Percentiles rank a stretch among this genome's conserved stretches.
Conservation (phyloP, 2,113 vertebrate genomes). For the Porphyrio hochstetteri region DNA sequence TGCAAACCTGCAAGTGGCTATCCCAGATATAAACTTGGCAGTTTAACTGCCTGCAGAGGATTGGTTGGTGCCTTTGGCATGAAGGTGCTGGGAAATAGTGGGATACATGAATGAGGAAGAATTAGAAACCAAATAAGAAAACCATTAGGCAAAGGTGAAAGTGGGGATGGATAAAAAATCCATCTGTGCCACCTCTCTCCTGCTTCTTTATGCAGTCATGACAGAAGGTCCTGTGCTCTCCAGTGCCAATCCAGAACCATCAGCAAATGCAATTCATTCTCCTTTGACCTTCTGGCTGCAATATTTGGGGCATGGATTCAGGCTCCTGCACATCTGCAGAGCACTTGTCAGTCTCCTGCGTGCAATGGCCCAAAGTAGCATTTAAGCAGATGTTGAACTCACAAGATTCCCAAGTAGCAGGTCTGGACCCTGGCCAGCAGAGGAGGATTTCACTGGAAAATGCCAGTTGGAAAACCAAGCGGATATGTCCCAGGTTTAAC, state of each 20-base stretch:
- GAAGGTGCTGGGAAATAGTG: background rate
- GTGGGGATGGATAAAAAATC: background rate
- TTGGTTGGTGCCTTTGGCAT: background rate
- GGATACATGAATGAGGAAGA: background rate
- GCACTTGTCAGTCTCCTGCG: background rate
- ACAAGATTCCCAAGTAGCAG: background rate
- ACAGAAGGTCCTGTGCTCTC: background rate
- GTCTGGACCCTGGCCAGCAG: background rate
- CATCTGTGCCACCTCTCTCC: background rate
- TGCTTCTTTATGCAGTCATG: background rate
- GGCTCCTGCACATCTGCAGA: background rate
- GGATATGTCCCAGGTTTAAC: constrained; percentile 15
- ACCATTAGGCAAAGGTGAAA: background rate
- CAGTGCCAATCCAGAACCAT: background rate
- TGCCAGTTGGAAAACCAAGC: background rate
- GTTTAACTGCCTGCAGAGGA: background rate
- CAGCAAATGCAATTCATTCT: background rate
- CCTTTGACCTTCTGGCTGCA: background rate
- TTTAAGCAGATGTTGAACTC: background rate
- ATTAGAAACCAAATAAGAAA: background rate
- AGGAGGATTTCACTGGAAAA: background rate
- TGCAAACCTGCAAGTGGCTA: background rate
- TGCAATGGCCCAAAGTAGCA: background rate
- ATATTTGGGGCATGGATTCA: background rate
- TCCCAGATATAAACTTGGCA: background rate